A percentile compares a stretch with the other conserved stretches of the same genome.
Conservation (phyloP, 1,140 invertebrate species). For the Drosophila repletoides region DNA sequence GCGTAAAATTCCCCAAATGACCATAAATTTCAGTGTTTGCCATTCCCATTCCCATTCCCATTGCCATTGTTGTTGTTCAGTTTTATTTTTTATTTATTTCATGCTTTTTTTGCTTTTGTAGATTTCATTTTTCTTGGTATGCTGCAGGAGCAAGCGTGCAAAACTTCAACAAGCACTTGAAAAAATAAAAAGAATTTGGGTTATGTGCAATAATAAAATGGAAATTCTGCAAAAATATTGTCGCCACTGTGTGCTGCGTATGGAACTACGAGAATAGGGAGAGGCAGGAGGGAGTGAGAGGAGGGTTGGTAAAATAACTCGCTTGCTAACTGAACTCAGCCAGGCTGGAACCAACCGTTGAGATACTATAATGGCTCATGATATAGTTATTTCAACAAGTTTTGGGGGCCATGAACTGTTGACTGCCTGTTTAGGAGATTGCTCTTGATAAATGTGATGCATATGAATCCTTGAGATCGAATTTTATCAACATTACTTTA, state of each 20-base stretch:
- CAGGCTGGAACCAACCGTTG: not conserved
- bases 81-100: slow-evolving; percentile 28
- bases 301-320: slow-evolving; percentile 4
- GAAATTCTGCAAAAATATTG: slow-evolving; percentile 79
- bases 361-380: slow-evolving; percentile 24
- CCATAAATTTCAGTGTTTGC: slow-evolving; percentile 77
- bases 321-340: slow-evolving; percentile 14
- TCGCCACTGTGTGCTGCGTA: slow-evolving; percentile 11
- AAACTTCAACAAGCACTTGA: slow-evolving; percentile 78
- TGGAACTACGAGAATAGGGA: not conserved
- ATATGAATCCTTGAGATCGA: slow-evolving; percentile 2
- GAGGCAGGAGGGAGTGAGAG: not conserved
- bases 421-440: slow-evolving; percentile 10
- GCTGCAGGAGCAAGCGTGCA: slow-evolving; percentile 18
- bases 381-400: slow-evolving; percentile 20
- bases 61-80: slow-evolving; percentile 39
- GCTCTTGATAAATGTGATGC: not conserved
- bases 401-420: slow-evolving; percentile 12
- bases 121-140: slow-evolving; percentile 21
- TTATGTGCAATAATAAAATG: slow-evolving; percentile 80
- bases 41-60: too few species aligned
- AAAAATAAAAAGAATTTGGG: slow-evolving; percentile 77
- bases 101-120: not conserved
- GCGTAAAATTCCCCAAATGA: slow-evolving; percentile 80
- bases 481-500: slow-evolving; percentile 10